Evolutionary conservation across 2,888 invertebrate species (phyloP).

Genomic region (Acrobeloides nanus): DNA sequence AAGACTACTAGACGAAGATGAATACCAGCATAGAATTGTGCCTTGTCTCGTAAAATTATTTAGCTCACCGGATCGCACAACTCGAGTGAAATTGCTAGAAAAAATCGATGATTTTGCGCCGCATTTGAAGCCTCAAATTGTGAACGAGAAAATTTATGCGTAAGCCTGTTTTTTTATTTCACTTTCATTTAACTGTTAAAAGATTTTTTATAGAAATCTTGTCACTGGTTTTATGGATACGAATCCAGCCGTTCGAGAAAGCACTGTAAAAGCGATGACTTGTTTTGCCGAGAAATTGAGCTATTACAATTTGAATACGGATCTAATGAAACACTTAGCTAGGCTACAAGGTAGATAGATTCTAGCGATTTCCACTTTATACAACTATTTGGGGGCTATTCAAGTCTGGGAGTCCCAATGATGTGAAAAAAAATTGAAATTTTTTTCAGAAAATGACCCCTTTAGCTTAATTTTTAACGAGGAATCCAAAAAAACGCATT

Average conservation of each 20-base stretch:
- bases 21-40: slow-evolving; percentile 76
- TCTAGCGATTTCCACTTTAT: slow-evolving; percentile 7
- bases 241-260: slow-evolving; percentile 89
- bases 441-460: no score
- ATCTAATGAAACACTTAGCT: slow-evolving; percentile 89
- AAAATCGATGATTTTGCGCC: slow-evolving; percentile 77
- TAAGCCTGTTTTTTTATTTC: no score
- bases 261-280: slow-evolving; percentile 93
- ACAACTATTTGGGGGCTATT: not conserved
- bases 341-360: slow-evolving; percentile 66
- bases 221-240: slow-evolving; percentile 92
- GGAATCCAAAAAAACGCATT: no score
- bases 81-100: slow-evolving; percentile 82
- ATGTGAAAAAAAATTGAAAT: no score
- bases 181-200: slow-evolving; percentile 6
- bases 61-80: slow-evolving; percentile 87
- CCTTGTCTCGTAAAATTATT: slow-evolving; percentile 95
- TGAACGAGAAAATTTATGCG: slow-evolving; percentile 79
- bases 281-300: slow-evolving; percentile 90
- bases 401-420: no score
- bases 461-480: no score
- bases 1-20: slow-evolving; percentile 75
- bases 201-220: slow-evolving; percentile 55
- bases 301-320: slow-evolving; percentile 92
- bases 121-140: slow-evolving; percentile 61